Base-by-base conservation (phyloP, 1,140 invertebrate genomes). In the Octopus sinensis region DNA sequence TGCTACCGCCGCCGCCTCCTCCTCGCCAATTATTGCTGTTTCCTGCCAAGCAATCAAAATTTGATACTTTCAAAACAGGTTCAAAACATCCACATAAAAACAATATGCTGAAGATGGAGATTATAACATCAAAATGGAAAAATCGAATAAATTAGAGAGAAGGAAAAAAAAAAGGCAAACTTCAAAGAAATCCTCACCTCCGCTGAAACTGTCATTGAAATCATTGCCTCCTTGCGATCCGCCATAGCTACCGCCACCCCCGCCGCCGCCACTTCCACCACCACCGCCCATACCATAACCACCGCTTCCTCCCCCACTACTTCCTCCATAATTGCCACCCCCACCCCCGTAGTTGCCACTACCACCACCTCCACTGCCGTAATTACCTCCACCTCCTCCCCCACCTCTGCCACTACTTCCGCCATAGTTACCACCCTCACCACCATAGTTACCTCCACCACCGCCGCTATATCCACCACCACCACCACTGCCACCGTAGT, bases 291-390 rank as follows among this genome's bases (percentile, higher is more conserved):
- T 71, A 6, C 68, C 68, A 13, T 71, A 71, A 23, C 68, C 68
- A 71, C 68, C 13, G 68, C 13, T 71, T 5, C 68, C 68, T 5
- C 68, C 30, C 5, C 68, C 68, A 71, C 68, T 23, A 23, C 23
- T 23, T 23, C 23, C 23, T 23, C 23, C n/a, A 68, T 68, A 68
- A 9, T 68, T 68, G n/a, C n/a, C n/a, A 68, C 62, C 9, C 62
- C n/a, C 62, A 68, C 62, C 62, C n/a, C 62, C 62, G n/a, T 12
- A 68, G n/a, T 68, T 68, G 62, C n/a, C 62, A 68, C n/a, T 68
- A n/a, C n/a, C 9, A 9, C 62, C 9, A 12, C 62, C 62, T 12
- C 62, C 62, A 68, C 9, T 68, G 62, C n/a, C n/a, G 9, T 68
- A n/a, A n/a, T n/a, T 68, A 68, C 62, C 62, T 23, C 23, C 23